These are phyloP conservation scores for Drosophila tanythrix DNA, from an alignment of 2,888 invertebrate genomes.

Conservation along the genomic window DNA sequence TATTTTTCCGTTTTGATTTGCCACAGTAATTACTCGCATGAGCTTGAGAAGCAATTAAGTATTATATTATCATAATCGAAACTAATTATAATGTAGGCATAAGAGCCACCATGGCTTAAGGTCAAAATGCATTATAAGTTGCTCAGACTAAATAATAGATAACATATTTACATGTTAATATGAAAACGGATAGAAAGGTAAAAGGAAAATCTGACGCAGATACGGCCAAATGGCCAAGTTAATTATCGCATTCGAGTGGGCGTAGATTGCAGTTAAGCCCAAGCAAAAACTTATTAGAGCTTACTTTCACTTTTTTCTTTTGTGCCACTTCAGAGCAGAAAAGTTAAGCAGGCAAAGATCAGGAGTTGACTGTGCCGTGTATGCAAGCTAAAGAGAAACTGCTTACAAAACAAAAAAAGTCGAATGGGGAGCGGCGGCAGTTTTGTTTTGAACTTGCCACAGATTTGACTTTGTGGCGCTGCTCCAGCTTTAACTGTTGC, in stretches of 20 bases:
- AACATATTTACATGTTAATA: slow-evolving; percentile 75
- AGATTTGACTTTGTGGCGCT: slow-evolving; percentile 65
- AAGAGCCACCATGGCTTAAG: slow-evolving; percentile 16
- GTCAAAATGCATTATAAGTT: slow-evolving; percentile 36
- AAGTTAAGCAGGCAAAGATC: slow-evolving; percentile 70
- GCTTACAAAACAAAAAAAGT: slow-evolving; percentile 77
- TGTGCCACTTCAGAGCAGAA: slow-evolving; percentile 57
- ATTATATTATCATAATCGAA: slow-evolving; percentile 52
- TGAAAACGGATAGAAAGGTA: slow-evolving; percentile 17
- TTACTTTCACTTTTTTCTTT: slow-evolving; percentile 33
- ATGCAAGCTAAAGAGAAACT: slow-evolving; percentile 66
- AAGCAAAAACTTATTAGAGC: slow-evolving; percentile 63
- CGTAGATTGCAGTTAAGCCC: slow-evolving; percentile 27
- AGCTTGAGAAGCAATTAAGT: slow-evolving; percentile 39
- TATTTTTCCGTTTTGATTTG: slow-evolving; percentile 10
- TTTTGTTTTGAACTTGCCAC: slow-evolving; percentile 69
- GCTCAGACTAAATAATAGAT: slow-evolving; percentile 56
- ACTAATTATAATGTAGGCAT: slow-evolving; percentile 57
- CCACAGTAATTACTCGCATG: slow-evolving; percentile 29
- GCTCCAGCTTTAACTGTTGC: slow-evolving; percentile 35
- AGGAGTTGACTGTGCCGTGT: slow-evolving; percentile 39
- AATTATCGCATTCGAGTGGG: slow-evolving; percentile 57
- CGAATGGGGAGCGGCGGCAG: slow-evolving; percentile 58
- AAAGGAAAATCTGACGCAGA: slow-evolving; percentile 5
- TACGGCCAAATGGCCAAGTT: slow-evolving; percentile 62